Percentiles rank a stretch among this genome's conserved stretches.
Evolutionary conservation across 2,113 vertebrate genomes (phyloP).

Genomic region (Trinectes maculatus): DNA sequence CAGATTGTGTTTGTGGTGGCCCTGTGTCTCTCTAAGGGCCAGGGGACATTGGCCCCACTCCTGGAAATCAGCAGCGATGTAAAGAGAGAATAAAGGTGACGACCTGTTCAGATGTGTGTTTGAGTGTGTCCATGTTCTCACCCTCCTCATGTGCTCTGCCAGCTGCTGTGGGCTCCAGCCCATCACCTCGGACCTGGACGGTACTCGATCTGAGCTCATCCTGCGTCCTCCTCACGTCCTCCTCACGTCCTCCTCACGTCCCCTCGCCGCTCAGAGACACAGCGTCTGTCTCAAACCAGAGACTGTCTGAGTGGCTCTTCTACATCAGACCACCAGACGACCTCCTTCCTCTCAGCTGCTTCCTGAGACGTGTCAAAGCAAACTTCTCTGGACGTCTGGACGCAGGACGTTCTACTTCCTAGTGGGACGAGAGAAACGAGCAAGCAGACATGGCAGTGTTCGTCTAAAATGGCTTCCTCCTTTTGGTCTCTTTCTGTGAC

Average conservation of each 20-base stretch:
- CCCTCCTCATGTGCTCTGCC: slow-evolving; percentile 84
- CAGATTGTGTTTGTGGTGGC: no score
- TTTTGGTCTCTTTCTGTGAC: slow-evolving; percentile 12
- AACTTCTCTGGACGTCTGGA: neutral
- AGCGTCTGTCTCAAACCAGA: neutral
- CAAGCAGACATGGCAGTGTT: slow-evolving; percentile 1
- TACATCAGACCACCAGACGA: neutral
- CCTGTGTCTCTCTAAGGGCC: neutral
- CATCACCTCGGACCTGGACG: slow-evolving; percentile 85
- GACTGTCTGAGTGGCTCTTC: neutral
- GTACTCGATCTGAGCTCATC: slow-evolving; percentile 86
- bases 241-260: slow-evolving; percentile 6
- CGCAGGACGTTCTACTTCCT: no score
- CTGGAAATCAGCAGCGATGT: no score
- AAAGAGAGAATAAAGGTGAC: neutral
- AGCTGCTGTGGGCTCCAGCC: slow-evolving; percentile 85
- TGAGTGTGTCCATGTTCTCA: slow-evolving; percentile 47
- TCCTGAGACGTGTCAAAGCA: neutral
- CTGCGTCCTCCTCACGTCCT: slow-evolving; percentile 20
- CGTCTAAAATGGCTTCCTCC: slow-evolving; percentile 70
- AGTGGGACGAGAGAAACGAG: no score
- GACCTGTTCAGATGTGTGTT: neutral
- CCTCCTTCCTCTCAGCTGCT: neutral
- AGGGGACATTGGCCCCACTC: neutral
- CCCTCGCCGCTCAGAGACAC: neutral